phyloP scores from a whole-genome alignment of 2,797 vertebrate genomes.

The Phataginus tetradactyla region DNA sequence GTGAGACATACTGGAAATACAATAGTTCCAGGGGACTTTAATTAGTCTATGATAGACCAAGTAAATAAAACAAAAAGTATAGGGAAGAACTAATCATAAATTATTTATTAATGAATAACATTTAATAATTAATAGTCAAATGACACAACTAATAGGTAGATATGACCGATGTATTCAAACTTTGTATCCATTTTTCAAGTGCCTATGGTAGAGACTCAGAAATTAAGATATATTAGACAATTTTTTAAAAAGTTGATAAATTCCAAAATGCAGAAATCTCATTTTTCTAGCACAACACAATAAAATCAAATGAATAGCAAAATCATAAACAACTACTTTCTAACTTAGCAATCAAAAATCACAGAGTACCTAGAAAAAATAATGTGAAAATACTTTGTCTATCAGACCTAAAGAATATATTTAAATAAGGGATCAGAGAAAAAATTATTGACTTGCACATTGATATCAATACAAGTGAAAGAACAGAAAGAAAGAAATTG shows the following conservation, averaged over 20 bases:
- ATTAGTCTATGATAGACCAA: not conserved
- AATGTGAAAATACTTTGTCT: not conserved
- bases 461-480: not conserved
- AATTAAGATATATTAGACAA: not conserved
- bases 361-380: not conserved
- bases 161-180: not conserved
- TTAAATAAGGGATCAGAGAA: not conserved
- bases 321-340: not conserved
- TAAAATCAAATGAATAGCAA: not conserved
- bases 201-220: not conserved
- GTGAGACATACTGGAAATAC: not conserved
- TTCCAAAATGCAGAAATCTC: not conserved
- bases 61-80: not conserved
- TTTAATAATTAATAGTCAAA: not conserved
- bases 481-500: not conserved
- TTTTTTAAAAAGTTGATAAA: not conserved
- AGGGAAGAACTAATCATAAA: not conserved
- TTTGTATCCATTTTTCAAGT: not conserved
- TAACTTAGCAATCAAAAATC: conserved; percentile 8
- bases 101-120: not conserved
- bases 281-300: not conserved
- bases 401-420: not conserved
- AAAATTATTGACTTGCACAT: not conserved
- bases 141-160: not conserved
- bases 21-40: not conserved